Percentiles rank a stretch among this genome's conserved stretches.
These are phyloP conservation scores for Globodera ellingtonae DNA, from an alignment of 1,140 invertebrate species.

Conservation along the genomic window DNA sequence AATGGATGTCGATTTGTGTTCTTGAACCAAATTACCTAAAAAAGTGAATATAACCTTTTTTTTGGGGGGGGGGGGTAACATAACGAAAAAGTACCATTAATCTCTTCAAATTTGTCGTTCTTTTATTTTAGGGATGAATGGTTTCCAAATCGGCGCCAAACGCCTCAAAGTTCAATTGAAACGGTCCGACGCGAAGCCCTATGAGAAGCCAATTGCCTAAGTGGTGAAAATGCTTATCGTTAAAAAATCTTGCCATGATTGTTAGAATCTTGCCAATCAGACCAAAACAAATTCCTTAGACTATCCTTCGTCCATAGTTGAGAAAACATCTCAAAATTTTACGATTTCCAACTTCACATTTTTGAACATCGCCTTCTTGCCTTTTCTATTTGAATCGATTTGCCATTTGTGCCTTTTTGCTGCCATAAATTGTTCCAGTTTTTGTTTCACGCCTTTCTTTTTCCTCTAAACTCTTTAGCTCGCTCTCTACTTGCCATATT, in stretches of 20 bases:
- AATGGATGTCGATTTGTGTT: too few relatives aligned
- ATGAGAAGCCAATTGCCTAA: conserved; percentile 11
- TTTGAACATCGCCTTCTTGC: not conserved
- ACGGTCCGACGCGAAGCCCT: conserved; percentile 25
- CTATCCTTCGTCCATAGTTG: too few relatives aligned
- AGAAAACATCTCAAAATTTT: too few relatives aligned
- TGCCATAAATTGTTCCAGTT: conserved; percentile 6
- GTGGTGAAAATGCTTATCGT: not conserved
- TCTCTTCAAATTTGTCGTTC: not conserved
- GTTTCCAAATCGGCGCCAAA: conserved; percentile 30
- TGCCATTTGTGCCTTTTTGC: conserved; percentile 21
- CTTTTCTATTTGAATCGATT: not conserved
- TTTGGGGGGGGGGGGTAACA: too few relatives aligned
- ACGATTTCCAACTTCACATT: not conserved
- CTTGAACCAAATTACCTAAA: too few relatives aligned
- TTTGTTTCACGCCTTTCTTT: not conserved
- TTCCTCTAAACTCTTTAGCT: not conserved
- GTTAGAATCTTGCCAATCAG: not conserved
- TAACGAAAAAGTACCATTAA: too few relatives aligned
- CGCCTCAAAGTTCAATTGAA: conserved; percentile 29
- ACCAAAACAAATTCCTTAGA: too few relatives aligned
- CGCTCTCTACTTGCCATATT: not conserved
- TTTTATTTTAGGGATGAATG: conserved; percentile 24
- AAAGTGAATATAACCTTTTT: too few relatives aligned
- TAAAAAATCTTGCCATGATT: not conserved